Evolutionary conservation across 1,140 invertebrate species (phyloP), one percentile per base, ranked within the genome.

Genomic region (Drosophila rufa): DNA sequence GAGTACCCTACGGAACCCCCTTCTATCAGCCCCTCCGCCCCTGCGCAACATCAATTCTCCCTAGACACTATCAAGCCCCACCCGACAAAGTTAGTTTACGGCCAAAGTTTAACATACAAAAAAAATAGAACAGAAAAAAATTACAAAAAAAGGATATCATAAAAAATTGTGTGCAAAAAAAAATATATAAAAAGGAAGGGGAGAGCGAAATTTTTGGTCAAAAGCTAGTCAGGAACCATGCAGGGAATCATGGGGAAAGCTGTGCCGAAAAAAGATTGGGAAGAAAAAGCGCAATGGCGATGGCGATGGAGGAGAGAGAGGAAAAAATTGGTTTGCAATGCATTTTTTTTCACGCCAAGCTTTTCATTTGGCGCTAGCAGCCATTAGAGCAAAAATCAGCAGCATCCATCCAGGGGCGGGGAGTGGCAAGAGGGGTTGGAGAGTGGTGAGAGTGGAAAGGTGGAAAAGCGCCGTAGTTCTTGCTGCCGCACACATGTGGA

Each of bases 351-450:
- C 74, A 60, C 77, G 59, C 59, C 42, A 69, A 79, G 84, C 79
- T 89, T 90, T 90, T 90, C 79, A 90, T 90, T 90, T 89, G 84
- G 75, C 83, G 80, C 75, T 82, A 81, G 69, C 79, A 90, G 79
- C 85, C 85, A 90, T 90, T 90, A 90, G 85, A 90, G 75, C 30
- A 90, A 90, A 90, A 90, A 90, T 89, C 84, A 90, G 78, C 81
- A 90, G 78, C 70, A 86, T n/a, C 40, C 40, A 42, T 71, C 79
- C 77, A 62, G 60, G 64, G 60, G 27, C 27, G 59, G 33, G 50
- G 46, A 17, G 17, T 25, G 17, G 40, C 11, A 14, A 11, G 33
- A 36, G 19, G 7, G 36, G 51, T 30, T 2, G 7, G 19, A 11
- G 19, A 3, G 17, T 9, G 15, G 3, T 7, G 19, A 11, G 19